Base-by-base conservation (phyloP, 2,888 invertebrate genomes). In the Drosophila macrospina region DNA sequence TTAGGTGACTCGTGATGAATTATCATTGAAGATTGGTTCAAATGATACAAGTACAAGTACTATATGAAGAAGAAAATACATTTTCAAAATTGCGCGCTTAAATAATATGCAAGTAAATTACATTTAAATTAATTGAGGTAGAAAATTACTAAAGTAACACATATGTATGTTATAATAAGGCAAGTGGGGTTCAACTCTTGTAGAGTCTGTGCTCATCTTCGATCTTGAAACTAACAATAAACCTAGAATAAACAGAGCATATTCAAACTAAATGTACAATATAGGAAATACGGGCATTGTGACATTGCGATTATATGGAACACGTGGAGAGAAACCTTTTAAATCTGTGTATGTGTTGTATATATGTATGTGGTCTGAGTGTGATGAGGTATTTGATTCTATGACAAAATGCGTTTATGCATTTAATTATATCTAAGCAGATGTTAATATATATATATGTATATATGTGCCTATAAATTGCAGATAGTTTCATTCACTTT, bases 121-220 rank as follows among this genome's bases (percentile, higher is more conserved):
- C 82, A 80, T 57, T 79, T 86, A 85, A 87, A 82, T 80, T 75
- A 82, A 75, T 73, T 86, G 86, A 86, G 86, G 86, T 86, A 86
- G 88, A 87, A 77, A 79, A 86, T 86, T 88, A 88, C 86, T 88
- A 86, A 88, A 88, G 69, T 86, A 87, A 85, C 87, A 85, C 87
- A 87, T 81, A 79, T 75, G 66, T 69, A 76, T 78, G 78, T 74
- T 76, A 57, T 81, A 86, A 86, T 84, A 86, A 86, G 85, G 85
- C 85, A 86, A 86, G 87, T 85, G 68, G 75, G 55, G 67, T 71
- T 68, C 50, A 64, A 84, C 86, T 88, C 86, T 86, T 88, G 68
- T 66, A 86, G 86, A 88, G 70, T 80, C 66, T 74, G 52, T 55
- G 69, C 66, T 71, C 73, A 69, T 77, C 71, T 61, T 69, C 69